These are phyloP conservation scores for Alcedo quadribrachys DNA, from an alignment of 2,797 vertebrate species.

Conservation along the genomic window DNA sequence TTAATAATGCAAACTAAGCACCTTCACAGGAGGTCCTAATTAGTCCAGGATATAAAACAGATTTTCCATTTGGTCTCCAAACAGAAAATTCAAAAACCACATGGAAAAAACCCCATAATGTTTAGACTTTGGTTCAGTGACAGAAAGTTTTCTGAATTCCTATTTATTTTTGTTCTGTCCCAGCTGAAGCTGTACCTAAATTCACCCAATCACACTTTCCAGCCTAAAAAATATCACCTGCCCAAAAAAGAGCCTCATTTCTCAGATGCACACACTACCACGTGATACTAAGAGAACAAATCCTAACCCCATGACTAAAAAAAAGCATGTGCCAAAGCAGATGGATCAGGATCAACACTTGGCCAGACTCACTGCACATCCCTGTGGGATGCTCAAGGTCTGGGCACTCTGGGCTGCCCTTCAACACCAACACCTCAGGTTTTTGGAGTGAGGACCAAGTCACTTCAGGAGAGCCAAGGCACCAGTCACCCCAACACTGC, in stretches of 20 bases:
- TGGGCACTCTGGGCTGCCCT: neutral
- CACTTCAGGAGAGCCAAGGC: neutral
- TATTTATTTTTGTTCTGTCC: neutral
- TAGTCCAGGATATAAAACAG: neutral
- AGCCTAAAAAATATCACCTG: neutral
- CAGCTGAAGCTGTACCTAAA: neutral
- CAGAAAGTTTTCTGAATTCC: neutral
- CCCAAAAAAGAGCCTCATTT: neutral
- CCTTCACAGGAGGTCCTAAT: neutral
- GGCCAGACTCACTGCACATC: accelerated
- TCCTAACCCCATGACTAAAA: neutral
- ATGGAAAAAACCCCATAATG: neutral
- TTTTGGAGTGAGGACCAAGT: neutral
- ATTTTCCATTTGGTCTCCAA: neutral
- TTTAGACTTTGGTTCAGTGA: neutral
- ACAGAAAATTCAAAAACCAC: neutral
- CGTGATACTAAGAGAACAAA: neutral
- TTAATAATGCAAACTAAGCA: neutral
- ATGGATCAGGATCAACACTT: neutral
- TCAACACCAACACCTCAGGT: neutral
- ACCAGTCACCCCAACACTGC: neutral
- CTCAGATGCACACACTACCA: neutral
- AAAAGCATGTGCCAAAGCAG: neutral
- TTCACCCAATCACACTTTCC: neutral
- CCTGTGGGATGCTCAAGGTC: neutral